These are phyloP conservation scores for Thelaira solivaga DNA, from an alignment of 2,888 invertebrate species.

Conservation along the genomic window DNA sequence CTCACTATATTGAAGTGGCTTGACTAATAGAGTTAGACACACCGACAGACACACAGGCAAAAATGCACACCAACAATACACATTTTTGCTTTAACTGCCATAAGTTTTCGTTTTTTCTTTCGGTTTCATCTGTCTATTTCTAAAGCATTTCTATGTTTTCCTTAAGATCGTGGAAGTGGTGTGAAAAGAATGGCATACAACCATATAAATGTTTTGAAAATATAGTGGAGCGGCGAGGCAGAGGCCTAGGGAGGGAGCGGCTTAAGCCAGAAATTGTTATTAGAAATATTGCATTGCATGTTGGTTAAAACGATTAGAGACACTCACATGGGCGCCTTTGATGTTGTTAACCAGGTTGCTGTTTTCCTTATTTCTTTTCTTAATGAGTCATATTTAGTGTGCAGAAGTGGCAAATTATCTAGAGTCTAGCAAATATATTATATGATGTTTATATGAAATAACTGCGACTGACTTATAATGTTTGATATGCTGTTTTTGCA, in stretches of 20 bases:
- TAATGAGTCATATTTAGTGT: constrained; percentile 46
- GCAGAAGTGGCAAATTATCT: not conserved
- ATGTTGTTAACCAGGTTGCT: constrained; percentile 36
- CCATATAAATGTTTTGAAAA: no score
- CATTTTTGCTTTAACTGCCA: constrained; percentile 13
- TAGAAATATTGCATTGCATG: constrained; percentile 38
- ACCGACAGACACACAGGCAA: not conserved
- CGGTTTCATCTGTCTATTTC: not conserved
- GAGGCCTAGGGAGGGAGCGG: not conserved
- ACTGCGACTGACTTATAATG: no score
- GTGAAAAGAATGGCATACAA: not conserved
- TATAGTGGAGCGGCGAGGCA: not conserved
- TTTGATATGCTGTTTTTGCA: no score
- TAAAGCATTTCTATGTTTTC: constrained; percentile 55
- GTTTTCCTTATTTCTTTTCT: not conserved
- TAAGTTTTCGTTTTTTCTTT: not conserved
- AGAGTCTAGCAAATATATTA: no score
- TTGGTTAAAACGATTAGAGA: constrained; percentile 47
- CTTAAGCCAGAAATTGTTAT: not conserved
- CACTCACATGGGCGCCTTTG: constrained; percentile 32
- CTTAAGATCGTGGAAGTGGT: not conserved
- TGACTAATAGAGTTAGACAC: constrained; percentile 38
- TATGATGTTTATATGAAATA: constrained; percentile 5
- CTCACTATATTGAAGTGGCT: constrained; percentile 28
- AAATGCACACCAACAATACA: not conserved